Conservation (phyloP, 2,113 vertebrate species). For the Zosterops hypoxanthus region DNA sequence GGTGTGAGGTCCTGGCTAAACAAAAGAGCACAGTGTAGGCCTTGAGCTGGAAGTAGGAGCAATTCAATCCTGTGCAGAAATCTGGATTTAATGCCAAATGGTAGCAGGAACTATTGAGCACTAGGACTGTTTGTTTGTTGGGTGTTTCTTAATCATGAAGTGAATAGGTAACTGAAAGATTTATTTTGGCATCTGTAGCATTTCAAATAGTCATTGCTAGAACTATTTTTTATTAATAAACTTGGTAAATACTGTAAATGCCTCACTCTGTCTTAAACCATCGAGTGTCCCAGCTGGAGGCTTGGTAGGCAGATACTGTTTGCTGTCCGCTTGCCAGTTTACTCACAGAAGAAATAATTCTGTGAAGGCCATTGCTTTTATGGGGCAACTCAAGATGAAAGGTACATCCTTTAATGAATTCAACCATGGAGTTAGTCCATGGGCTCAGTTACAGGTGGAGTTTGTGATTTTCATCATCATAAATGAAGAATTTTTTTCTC, state of each 20-base stretch:
- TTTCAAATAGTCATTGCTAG: background rate
- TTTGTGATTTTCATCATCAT: background rate
- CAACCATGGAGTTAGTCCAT: background rate
- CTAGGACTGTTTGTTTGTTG: background rate
- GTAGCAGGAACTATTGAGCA: background rate
- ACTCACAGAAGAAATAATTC: background rate
- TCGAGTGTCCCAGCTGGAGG: background rate
- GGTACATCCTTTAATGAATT: background rate
- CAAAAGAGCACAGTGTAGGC: conserved; percentile 7
- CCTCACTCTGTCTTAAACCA: background rate
- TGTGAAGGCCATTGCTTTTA: background rate
- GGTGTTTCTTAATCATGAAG: background rate
- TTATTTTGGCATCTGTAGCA: background rate
- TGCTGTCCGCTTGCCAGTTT: background rate
- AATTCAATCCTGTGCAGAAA: background rate
- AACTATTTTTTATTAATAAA: background rate
- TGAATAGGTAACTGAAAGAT: background rate
- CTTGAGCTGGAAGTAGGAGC: background rate
- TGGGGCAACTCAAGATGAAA: background rate
- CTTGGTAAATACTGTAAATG: background rate
- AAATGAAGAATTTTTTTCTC: background rate
- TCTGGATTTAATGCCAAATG: background rate
- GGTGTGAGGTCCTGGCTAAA: background rate
- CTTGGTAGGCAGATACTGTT: background rate
- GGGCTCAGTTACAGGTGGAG: background rate